These are phyloP conservation scores for Turnix velox DNA, from an alignment of 2,113 vertebrate species.

Conservation along the genomic window DNA sequence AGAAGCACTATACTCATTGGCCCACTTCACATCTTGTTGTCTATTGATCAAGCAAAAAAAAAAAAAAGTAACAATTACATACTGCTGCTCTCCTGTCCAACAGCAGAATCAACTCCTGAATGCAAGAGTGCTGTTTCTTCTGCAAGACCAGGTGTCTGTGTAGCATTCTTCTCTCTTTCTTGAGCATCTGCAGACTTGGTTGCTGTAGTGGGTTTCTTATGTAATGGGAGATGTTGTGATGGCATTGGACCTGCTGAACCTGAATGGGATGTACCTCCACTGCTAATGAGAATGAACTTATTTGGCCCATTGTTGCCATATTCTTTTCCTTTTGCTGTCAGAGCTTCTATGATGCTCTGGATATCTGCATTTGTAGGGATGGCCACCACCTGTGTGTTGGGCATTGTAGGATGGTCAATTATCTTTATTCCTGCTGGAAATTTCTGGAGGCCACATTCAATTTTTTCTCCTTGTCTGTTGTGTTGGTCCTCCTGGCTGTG, in stretches of 20 bases:
- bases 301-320: constrained; percentile 84
- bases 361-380: constrained; percentile 82
- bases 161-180: neutral
- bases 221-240: neutral
- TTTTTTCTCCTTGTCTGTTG: neutral
- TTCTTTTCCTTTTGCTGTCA: constrained; percentile 88
- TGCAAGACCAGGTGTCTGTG: neutral
- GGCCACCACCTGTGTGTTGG: constrained; percentile 87
- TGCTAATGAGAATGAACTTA: constrained; percentile 91
- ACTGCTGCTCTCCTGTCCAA: neutral
- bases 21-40: neutral
- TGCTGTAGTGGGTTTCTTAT: neutral
- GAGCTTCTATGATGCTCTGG: constrained; percentile 84
- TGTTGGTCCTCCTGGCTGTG: neutral
- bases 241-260: neutral
- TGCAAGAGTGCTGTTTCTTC: neutral
- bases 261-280: constrained; percentile 35
- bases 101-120: neutral
- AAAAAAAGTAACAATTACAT: neutral
- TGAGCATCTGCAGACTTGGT: neutral
- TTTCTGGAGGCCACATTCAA: constrained; percentile 15
- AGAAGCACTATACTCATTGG: neutral
- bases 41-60: neutral
- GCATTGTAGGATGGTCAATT: constrained; percentile 85
- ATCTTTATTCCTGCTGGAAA: constrained; percentile 81